Percentiles rank a stretch among this genome's conserved stretches.
Evolutionary conservation across 2,113 vertebrate genomes (phyloP).

Genomic region (Trematocara unimaculatum): DNA sequence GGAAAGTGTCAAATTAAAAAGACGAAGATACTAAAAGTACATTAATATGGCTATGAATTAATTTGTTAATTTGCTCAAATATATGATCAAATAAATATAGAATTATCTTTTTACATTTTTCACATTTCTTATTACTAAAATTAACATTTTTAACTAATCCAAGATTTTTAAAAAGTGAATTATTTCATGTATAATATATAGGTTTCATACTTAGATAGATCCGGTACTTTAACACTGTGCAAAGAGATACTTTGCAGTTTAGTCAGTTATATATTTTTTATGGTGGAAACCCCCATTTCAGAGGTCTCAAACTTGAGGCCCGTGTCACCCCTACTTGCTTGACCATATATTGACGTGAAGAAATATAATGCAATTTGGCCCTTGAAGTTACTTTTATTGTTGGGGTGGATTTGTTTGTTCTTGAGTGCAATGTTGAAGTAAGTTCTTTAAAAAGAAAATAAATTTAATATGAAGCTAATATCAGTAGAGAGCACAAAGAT

Average conservation of each 20-base stretch:
- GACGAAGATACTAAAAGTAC: fast-evolving
- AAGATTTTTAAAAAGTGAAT: neutral
- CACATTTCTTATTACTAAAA: neutral
- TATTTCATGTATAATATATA: neutral
- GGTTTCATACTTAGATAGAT: neutral
- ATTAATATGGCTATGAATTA: neutral
- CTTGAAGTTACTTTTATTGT: neutral
- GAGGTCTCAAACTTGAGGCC: neutral
- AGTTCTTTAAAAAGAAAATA: neutral
- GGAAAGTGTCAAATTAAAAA: neutral
- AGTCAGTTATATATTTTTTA: neutral
- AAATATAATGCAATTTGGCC: neutral
- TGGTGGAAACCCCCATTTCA: fast-evolving
- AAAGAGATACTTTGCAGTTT: neutral
- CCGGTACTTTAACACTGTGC: neutral
- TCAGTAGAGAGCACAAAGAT: neutral
- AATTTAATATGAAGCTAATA: neutral
- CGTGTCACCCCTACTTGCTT: fast-evolving
- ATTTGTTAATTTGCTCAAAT: neutral
- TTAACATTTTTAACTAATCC: neutral
- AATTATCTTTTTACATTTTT: neutral
- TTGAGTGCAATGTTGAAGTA: neutral
- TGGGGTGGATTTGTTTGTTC: neutral
- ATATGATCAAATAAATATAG: neutral
- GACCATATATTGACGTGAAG: neutral